Evolutionary conservation across 2,113 vertebrate species (phyloP).

Genomic region (Henicopernis longicauda): DNA sequence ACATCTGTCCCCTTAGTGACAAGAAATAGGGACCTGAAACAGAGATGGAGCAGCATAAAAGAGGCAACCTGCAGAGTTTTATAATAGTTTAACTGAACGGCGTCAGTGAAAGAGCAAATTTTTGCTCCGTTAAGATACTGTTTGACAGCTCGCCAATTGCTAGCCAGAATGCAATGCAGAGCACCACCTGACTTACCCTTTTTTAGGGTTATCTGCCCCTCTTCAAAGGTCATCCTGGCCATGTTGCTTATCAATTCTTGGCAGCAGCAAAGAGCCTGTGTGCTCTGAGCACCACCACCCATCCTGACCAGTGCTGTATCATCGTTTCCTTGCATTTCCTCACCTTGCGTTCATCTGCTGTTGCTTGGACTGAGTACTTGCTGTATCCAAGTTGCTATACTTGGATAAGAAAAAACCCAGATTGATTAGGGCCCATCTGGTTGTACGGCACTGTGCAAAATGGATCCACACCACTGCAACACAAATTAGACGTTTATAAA

Average conservation of each 20-base stretch:
- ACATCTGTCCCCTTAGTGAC: not conserved
- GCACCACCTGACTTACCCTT: fast-evolving
- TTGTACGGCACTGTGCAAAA: not conserved
- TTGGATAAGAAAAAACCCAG: not conserved
- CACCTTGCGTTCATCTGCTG: not conserved
- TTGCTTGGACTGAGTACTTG: not conserved
- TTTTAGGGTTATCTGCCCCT: not conserved
- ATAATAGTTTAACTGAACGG: not conserved
- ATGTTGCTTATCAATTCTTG: not conserved
- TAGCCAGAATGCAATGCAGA: not conserved
- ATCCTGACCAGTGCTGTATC: not conserved
- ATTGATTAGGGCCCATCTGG: not conserved
- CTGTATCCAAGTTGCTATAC: not conserved
- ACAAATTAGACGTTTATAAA: not conserved
- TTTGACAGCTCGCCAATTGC: not conserved
- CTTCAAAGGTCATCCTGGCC: not conserved
- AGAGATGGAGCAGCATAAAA: not conserved
- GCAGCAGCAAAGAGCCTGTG: not conserved
- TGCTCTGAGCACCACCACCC: not conserved
- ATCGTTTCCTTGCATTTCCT: not conserved
- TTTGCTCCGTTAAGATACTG: not conserved
- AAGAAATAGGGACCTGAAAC: not conserved
- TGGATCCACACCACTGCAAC: no score
- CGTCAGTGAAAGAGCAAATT: not conserved
- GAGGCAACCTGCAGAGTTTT: not conserved